Evolutionary conservation across 1,140 invertebrate genomes (phyloP).

Genomic region (Acyrthosiphon pisum): DNA sequence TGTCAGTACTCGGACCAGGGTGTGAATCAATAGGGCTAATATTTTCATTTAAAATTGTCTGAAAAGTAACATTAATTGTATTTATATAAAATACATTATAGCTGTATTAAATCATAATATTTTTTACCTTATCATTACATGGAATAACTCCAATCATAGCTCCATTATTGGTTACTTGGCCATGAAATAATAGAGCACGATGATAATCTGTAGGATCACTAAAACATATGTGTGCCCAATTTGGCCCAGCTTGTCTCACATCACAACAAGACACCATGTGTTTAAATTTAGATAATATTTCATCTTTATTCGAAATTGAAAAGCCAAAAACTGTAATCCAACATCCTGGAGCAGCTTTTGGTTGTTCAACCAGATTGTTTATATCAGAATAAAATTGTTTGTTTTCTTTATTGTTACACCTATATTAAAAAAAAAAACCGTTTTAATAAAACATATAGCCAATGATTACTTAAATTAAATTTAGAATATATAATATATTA

Average conservation of each 20-base stretch:
- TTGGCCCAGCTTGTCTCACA: conserved; percentile 49
- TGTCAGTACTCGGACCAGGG: not conserved
- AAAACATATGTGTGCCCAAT: conserved; percentile 56
- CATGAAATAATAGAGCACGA: conserved; percentile 50
- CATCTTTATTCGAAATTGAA: conserved; percentile 49
- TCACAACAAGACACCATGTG: conserved; percentile 46
- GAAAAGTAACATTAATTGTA: not conserved
- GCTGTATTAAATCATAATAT: not conserved
- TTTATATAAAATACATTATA: not conserved
- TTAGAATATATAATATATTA: not conserved
- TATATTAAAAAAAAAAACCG: not conserved
- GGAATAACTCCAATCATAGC: conserved; percentile 55
- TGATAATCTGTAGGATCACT: conserved; percentile 52
- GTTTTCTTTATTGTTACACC: conserved; percentile 53
- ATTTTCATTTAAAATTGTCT: conserved; percentile 50
- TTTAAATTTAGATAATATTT: conserved; percentile 51
- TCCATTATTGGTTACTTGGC: conserved; percentile 49
- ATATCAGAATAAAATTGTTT: conserved; percentile 54
- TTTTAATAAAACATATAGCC: not conserved
- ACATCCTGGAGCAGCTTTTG: not conserved
- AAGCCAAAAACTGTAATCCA: conserved; percentile 52
- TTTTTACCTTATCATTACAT: conserved; percentile 49
- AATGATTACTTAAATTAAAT: not conserved
- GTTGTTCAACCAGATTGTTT: not conserved
- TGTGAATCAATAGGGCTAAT: not conserved